Evolutionary conservation across 1,140 invertebrate genomes (phyloP).

Genomic region (Cotesia vestalis): DNA sequence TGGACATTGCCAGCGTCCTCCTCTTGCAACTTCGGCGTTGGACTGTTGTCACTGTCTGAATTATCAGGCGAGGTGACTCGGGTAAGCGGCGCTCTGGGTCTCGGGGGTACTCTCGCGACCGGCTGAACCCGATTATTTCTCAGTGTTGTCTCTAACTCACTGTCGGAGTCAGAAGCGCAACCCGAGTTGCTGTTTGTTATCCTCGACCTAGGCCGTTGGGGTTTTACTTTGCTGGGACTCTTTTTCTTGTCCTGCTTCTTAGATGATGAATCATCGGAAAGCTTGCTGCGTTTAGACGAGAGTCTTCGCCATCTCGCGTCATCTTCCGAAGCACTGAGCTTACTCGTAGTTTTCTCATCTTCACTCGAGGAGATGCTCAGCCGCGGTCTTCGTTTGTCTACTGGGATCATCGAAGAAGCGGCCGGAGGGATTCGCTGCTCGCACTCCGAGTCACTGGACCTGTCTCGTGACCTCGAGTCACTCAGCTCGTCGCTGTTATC

Average conservation of each 20-base stretch:
- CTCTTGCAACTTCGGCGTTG: conserved; percentile 67
- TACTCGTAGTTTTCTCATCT: conserved; percentile 42
- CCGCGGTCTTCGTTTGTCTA: conserved; percentile 44
- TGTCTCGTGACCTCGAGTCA: conserved; percentile 44
- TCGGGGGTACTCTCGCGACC: conserved; percentile 55
- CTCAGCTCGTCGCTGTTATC: conserved; percentile 51
- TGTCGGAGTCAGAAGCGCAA: conserved; percentile 57
- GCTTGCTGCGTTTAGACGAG: conserved; percentile 52
- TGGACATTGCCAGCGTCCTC: conserved; percentile 68
- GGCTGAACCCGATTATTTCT: conserved; percentile 51
- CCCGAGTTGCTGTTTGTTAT: conserved; percentile 51
- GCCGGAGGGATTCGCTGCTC: conserved; percentile 40
- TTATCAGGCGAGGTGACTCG: conserved; percentile 56
- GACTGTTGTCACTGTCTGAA: conserved; percentile 61
- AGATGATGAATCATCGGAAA: conserved; percentile 50
- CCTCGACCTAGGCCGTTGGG: conserved; percentile 53
- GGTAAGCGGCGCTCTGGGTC: conserved; percentile 54
- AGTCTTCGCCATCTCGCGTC: conserved; percentile 51
- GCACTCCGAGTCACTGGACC: conserved; percentile 49
- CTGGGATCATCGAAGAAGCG: background rate
- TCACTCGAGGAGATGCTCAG: conserved; percentile 53
- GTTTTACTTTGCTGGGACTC: conserved; percentile 53
- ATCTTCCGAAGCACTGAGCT: conserved; percentile 49
- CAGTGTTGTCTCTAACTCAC: conserved; percentile 53
- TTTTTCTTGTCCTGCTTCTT: conserved; percentile 61